Conservation (phyloP, 1,140 invertebrate species). For the Trialeurodes vaporariorum region DNA sequence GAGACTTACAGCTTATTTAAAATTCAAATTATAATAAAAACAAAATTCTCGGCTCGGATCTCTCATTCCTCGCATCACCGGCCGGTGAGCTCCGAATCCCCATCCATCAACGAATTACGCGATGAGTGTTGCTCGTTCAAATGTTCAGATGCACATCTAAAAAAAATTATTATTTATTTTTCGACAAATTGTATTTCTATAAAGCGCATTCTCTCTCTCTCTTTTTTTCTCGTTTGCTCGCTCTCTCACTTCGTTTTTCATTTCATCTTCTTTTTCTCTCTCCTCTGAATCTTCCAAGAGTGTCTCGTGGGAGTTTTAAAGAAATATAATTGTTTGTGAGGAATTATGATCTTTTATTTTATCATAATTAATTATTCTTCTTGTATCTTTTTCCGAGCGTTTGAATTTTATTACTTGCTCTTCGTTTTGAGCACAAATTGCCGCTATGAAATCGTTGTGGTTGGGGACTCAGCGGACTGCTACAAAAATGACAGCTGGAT, state of each 20-base stretch:
- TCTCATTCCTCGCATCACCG: not conserved
- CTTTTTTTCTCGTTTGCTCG: not conserved
- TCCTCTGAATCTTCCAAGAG: not conserved
- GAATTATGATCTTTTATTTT: not conserved
- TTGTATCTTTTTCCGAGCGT: too few relatives aligned
- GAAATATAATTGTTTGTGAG: not conserved
- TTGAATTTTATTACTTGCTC: too few relatives aligned
- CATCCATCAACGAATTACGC: not conserved
- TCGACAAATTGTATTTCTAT: not conserved
- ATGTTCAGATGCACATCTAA: not conserved
- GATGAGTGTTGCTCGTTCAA: not conserved
- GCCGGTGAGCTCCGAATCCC: not conserved
- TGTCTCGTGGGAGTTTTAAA: not conserved
- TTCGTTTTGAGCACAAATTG: too few relatives aligned
- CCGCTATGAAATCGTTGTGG: too few relatives aligned
- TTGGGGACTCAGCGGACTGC: too few relatives aligned
- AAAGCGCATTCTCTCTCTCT: not conserved
- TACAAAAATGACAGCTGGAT: too few relatives aligned
- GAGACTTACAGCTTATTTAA: not conserved
- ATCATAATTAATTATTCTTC: too few relatives aligned
- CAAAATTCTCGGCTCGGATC: not conserved
- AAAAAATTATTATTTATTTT: constrained; percentile 1
- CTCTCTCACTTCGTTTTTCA: not conserved
- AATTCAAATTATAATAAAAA: constrained; percentile 1
- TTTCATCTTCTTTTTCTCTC: not conserved